Percentiles rank a stretch among this genome's conserved stretches.
Evolutionary conservation across 1,140 invertebrate genomes (phyloP).

Genomic region (Adelges cooleyi): DNA sequence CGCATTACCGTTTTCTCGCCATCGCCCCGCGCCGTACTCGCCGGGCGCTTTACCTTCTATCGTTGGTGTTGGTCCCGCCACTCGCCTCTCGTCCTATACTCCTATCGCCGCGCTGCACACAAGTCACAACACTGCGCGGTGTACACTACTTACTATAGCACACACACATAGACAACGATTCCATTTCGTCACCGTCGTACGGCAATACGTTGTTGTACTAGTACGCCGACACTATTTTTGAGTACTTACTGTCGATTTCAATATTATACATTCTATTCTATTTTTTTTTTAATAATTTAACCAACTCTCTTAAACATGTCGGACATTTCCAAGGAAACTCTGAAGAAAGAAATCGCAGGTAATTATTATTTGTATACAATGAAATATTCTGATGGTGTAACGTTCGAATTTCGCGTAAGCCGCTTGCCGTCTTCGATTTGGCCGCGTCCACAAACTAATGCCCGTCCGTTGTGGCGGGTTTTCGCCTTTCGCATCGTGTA

Average conservation of each 20-base stretch:
- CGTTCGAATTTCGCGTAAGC: not conserved
- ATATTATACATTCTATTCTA: no score
- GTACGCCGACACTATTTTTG: not conserved
- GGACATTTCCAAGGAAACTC: constrained; percentile 54
- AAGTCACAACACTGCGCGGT: not conserved
- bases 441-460: not conserved
- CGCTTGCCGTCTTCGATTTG: not conserved
- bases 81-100: not conserved
- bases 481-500: no score
- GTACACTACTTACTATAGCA: no score
- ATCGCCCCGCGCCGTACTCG: not conserved
- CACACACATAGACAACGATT: not conserved
- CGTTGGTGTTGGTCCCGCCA: not conserved
- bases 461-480: not conserved
- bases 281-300: no score
- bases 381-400: no score
- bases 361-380: constrained; percentile 35
- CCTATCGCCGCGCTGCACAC: not conserved
- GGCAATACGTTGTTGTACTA: not conserved
- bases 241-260: no score
- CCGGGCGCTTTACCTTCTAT: no score
- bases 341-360: constrained; percentile 59
- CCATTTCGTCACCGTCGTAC: constrained; percentile 1
- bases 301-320: constrained; percentile 40
- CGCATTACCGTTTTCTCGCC: constrained; percentile 12